Percentiles rank a stretch among this genome's conserved stretches.
Conservation (phyloP, 2,113 vertebrate genomes). For the Lasiurus borealis region DNA sequence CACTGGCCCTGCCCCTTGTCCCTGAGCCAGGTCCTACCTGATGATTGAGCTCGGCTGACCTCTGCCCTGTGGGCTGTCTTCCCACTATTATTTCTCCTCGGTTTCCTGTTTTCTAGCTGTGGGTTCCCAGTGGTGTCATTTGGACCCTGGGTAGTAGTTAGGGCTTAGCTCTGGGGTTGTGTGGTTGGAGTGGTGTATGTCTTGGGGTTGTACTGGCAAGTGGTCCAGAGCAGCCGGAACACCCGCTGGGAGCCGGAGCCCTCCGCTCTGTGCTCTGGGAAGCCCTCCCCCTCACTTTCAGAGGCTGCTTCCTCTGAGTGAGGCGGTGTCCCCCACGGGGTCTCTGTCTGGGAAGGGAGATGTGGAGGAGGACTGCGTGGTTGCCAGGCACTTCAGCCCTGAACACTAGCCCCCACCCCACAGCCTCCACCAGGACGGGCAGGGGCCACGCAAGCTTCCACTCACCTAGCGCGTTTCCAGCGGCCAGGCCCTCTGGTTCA, state of each 20-base stretch:
- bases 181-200: conserved; percentile 70
- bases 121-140: conserved; percentile 65
- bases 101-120: conserved; percentile 76
- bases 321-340: not conserved
- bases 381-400: conserved; percentile 21
- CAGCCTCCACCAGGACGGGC: conserved; percentile 16
- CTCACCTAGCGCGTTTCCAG: conserved; percentile 52
- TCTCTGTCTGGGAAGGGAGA: not conserved
- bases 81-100: conserved; percentile 17
- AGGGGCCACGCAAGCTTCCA: conserved; percentile 24
- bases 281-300: not conserved
- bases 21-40: not conserved
- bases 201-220: conserved; percentile 69
- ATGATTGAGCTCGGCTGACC: conserved; percentile 4
- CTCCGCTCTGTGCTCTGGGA: not conserved
- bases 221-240: not conserved
- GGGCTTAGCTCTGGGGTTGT: conserved; percentile 74
- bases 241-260: conserved; percentile 44
- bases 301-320: not conserved
- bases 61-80: conserved; percentile 39
- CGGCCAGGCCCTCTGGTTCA: conserved; percentile 65
- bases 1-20: not conserved
- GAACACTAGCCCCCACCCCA: not conserved
- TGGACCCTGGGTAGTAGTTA: conserved; percentile 76
- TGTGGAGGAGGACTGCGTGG: conserved; percentile 46